phyloP scores from a whole-genome alignment of 2,888 invertebrate genomes.

The Eilema depressum region DNA sequence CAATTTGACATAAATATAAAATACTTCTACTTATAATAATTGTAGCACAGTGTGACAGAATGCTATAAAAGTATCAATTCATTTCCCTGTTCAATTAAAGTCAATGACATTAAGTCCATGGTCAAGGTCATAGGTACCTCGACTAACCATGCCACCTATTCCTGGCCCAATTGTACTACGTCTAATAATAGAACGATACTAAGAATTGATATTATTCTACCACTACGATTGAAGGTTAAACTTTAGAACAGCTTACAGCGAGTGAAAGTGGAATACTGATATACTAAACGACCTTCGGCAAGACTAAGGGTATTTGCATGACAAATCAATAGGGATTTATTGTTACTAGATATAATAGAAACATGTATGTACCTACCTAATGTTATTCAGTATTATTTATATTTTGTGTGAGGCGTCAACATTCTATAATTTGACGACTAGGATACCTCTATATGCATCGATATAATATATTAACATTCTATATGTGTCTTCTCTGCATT shows the following conservation, averaged over 20 bases:
- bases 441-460: no score
- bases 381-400: not conserved
- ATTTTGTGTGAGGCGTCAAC: not conserved
- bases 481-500: not conserved
- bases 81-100: not conserved
- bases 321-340: not conserved
- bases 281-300: constrained; percentile 32
- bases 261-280: constrained; percentile 38
- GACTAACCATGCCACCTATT: not conserved
- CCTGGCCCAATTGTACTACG: not conserved
- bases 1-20: not conserved
- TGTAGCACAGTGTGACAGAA: not conserved
- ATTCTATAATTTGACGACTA: not conserved
- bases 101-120: not conserved
- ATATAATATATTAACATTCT: no score
- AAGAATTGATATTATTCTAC: constrained; percentile 13
- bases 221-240: constrained; percentile 28
- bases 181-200: constrained; percentile 15
- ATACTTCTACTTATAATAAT: no score
- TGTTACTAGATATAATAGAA: not conserved
- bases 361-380: no score
- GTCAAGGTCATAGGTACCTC: not conserved
- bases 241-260: constrained; percentile 21
- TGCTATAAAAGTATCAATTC: not conserved
- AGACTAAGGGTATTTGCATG: not conserved